A percentile compares a stretch with the other conserved stretches of the same genome.
phyloP scores from a whole-genome alignment of 2,888 invertebrate genomes.

The Hecatera dysodea region DNA sequence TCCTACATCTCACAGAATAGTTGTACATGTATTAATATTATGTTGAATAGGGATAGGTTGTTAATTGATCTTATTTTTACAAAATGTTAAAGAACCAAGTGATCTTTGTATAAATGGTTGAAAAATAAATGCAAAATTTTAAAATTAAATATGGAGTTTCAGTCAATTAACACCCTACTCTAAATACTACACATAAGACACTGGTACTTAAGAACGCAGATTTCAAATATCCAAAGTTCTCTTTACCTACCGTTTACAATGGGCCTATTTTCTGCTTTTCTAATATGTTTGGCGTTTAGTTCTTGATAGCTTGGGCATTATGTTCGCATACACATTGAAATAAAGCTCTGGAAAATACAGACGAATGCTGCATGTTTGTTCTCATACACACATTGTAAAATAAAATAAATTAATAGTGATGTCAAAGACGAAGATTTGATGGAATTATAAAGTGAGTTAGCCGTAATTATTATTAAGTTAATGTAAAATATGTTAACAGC shows the following conservation, averaged over 20 bases:
- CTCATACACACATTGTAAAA: slow-evolving; percentile 55
- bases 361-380: slow-evolving; percentile 62
- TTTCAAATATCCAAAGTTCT: slow-evolving; percentile 67
- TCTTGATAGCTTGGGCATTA: slow-evolving; percentile 71
- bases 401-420: slow-evolving; percentile 53
- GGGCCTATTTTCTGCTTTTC: slow-evolving; percentile 76
- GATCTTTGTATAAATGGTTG: slow-evolving; percentile 87
- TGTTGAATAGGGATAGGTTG: slow-evolving; percentile 89
- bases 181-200: slow-evolving; percentile 71
- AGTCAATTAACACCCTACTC: slow-evolving; percentile 91
- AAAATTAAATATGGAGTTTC: slow-evolving; percentile 89
- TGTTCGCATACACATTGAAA: slow-evolving; percentile 55
- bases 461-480: slow-evolving; percentile 60
- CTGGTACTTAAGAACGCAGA: slow-evolving; percentile 49
- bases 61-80: slow-evolving; percentile 88
- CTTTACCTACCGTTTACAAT: slow-evolving; percentile 66
- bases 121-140: slow-evolving; percentile 88
- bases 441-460: slow-evolving; percentile 72
- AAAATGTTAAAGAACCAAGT: slow-evolving; percentile 85
- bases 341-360: slow-evolving; percentile 38
- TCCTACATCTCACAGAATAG: slow-evolving; percentile 82
- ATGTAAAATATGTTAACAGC: slow-evolving; percentile 63
- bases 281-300: slow-evolving; percentile 78
- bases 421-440: slow-evolving; percentile 62
- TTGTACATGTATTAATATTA: slow-evolving; percentile 76